Percentiles rank a stretch among this genome's conserved stretches.
phyloP scores from a whole-genome alignment of 2,797 vertebrate genomes.

The Mus minutoides region DNA sequence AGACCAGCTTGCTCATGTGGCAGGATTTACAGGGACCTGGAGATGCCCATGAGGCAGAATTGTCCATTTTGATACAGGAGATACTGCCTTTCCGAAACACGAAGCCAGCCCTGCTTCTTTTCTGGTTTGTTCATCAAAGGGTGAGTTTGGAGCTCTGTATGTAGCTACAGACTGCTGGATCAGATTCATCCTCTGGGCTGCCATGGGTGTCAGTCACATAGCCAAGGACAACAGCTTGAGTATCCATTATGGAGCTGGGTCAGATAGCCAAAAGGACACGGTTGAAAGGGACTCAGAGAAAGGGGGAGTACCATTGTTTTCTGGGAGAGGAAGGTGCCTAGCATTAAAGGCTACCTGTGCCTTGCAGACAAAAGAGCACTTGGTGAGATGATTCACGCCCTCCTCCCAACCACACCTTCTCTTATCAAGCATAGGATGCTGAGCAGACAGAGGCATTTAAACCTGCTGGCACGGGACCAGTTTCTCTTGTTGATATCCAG shows the following conservation, averaged over 20 bases:
- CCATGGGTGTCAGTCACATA: background rate
- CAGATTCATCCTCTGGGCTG: background rate
- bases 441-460: conserved; percentile 48
- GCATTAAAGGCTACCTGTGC: conserved; percentile 60
- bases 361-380: conserved; percentile 57
- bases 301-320: conserved; percentile 55
- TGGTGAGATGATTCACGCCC: conserved; percentile 12
- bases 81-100: background rate
- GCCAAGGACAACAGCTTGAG: conserved; percentile 60
- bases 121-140: conserved; percentile 68
- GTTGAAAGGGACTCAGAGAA: conserved; percentile 31
- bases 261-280: conserved; percentile 14
- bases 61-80: background rate
- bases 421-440: conserved; percentile 63
- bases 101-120: conserved; percentile 29
- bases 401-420: background rate
- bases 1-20: background rate
- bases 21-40: background rate
- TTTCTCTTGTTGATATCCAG: background rate
- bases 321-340: background rate
- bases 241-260: conserved; percentile 38
- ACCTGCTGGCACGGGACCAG: background rate
- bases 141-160: conserved; percentile 11
- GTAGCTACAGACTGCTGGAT: conserved; percentile 9
- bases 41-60: background rate